Base-by-base conservation (phyloP, 2,888 invertebrate genomes). In the Pseudoips prasinana region DNA sequence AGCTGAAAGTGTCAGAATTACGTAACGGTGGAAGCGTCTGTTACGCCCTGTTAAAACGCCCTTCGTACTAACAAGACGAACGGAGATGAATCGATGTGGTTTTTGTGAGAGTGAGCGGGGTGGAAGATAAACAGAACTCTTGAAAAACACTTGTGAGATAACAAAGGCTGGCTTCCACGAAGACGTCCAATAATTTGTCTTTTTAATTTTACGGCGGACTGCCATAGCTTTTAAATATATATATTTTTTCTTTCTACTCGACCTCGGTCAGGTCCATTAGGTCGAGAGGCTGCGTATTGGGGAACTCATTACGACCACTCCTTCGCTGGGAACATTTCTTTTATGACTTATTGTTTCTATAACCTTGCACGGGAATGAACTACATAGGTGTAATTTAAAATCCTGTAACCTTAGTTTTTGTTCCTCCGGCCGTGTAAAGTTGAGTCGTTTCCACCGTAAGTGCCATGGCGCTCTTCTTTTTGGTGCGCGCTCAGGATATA, bases 111-210 rank as follows among this genome's bases (percentile, higher is more conserved):
- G 62, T 53, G 77, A 84, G 70, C 52, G 68, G 71, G 73, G 64
- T 59, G 66, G 63, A 73, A 72, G 73, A 83, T 74, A 77, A 80
- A 83, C 82, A 84, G 75, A 82, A 73, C 84, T 82, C 84, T 87
- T 78, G 83, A 86, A 87, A 87, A 88, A 86, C 88, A 87, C 88
- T 87, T 84, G 85, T 83, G 83, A 82, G 82, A 86, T 88, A 87
- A 88, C 88, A 88, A 87, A 87, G 83, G 79, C 79, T 75, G 69
- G 73, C 76, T 87, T 88, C 88, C 81, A 85, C 82, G 88, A 87
- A 88, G 79, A 86, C 81, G 83, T 85, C 75, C 84, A 84, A 88
- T 88, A 88, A 88, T 87, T 88, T 88, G 87, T 87, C 87, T 86
- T 88, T 88, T 88, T 87, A 87, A 88, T 87, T 87, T 88, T 83